Percentiles rank a stretch among this genome's conserved stretches.
Evolutionary conservation across 2,797 vertebrate species (phyloP).

Genomic region (Lateolabrax maculatus): DNA sequence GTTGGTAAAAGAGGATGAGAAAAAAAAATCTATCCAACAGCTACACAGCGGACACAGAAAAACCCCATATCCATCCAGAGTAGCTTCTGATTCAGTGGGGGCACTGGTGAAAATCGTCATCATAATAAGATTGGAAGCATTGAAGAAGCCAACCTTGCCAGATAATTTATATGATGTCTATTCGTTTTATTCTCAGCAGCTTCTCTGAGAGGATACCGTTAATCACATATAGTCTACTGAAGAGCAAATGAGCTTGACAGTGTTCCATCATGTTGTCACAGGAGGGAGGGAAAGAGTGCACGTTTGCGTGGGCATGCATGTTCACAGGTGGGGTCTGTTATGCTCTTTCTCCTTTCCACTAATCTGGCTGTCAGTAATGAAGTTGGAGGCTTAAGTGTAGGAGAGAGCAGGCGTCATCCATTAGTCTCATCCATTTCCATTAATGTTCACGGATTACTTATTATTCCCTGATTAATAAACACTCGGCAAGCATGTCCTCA

Average conservation of each 20-base stretch:
- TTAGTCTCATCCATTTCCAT: slow-evolving; percentile 85
- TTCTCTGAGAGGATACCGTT: slow-evolving; percentile 78
- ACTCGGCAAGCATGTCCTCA: slow-evolving; percentile 75
- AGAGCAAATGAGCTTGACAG: slow-evolving; percentile 84
- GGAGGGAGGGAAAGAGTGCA: slow-evolving; percentile 51
- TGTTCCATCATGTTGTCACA: slow-evolving; percentile 81
- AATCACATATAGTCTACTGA: slow-evolving; percentile 82
- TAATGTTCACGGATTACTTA: slow-evolving; percentile 85
- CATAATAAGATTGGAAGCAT: slow-evolving; percentile 65
- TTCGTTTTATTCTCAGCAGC: slow-evolving; percentile 71
- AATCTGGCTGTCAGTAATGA: slow-evolving; percentile 86
- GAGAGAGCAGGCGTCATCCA: slow-evolving; percentile 81
- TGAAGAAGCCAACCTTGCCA: slow-evolving; percentile 61
- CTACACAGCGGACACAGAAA: slow-evolving; percentile 2
- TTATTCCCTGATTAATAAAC: slow-evolving; percentile 88
- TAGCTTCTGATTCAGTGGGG: slow-evolving; percentile 53
- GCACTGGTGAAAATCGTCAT: slow-evolving; percentile 62
- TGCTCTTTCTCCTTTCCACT: slow-evolving; percentile 79
- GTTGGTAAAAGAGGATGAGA: slow-evolving; percentile 54
- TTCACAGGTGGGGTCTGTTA: slow-evolving; percentile 77
- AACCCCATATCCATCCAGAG: slow-evolving; percentile 33
- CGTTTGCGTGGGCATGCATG: slow-evolving; percentile 53
- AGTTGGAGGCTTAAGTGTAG: slow-evolving; percentile 81
- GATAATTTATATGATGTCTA: slow-evolving; percentile 78
- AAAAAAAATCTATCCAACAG: slow-evolving; percentile 46